phyloP scores from a whole-genome alignment of 2,888 invertebrate genomes.

The Trachelus troglodyta region DNA sequence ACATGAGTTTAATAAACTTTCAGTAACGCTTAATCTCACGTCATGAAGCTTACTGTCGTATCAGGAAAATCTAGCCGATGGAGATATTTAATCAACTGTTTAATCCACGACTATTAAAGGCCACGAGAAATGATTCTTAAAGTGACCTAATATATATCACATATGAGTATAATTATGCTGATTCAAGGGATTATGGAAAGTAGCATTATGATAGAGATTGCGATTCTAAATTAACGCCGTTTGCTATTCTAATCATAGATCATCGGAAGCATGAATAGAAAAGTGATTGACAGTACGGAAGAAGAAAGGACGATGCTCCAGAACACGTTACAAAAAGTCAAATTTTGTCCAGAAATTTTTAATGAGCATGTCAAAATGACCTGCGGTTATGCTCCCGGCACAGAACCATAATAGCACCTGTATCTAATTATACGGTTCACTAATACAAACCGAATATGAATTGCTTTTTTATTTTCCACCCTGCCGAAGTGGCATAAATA shows the following conservation, averaged over 20 bases:
- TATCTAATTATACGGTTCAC: constrained; percentile 37
- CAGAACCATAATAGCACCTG: constrained; percentile 40
- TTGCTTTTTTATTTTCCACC: constrained; percentile 28
- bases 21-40: not conserved
- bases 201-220: not conserved
- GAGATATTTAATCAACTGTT: not conserved
- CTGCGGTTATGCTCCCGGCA: constrained; percentile 20
- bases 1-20: not conserved
- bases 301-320: not conserved
- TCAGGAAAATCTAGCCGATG: not conserved
- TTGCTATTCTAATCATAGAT: not conserved
- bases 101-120: not conserved
- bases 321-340: not conserved
- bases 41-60: not conserved
- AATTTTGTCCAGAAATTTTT: not conserved
- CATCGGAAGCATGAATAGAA: not conserved
- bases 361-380: not conserved
- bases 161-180: not conserved
- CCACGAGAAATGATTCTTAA: not conserved
- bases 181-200: not conserved
- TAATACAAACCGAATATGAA: constrained; percentile 37
- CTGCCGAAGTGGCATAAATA: constrained; percentile 13
- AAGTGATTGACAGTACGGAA: not conserved
- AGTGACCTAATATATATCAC: not conserved
- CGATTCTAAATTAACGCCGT: not conserved